phyloP scores from a whole-genome alignment of 1,140 invertebrate species.

The Daktulosphaira vitifoliae region DNA sequence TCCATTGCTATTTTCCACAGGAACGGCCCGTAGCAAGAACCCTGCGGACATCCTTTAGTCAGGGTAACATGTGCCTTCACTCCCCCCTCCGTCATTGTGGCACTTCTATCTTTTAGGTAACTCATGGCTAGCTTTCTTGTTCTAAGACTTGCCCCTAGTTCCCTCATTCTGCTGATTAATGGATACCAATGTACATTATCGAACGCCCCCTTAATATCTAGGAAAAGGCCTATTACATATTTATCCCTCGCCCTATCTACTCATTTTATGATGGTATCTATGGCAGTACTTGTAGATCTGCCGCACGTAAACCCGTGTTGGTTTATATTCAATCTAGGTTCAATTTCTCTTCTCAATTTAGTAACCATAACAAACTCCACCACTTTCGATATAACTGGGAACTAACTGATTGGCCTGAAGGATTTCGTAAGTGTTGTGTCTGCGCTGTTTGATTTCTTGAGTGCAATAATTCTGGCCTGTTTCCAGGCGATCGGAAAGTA shows the following conservation, averaged over 20 bases:
- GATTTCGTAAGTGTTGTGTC: too few species aligned
- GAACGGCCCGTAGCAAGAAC: background rate
- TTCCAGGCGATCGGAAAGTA: too few species aligned
- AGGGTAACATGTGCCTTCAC: background rate
- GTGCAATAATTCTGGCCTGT: too few species aligned
- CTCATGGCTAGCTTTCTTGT: background rate
- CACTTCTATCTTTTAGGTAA: background rate
- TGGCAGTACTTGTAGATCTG: slow-evolving; percentile 37
- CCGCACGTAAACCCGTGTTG: background rate
- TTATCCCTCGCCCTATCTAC: background rate
- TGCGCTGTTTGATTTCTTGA: too few species aligned
- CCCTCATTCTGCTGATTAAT: background rate
- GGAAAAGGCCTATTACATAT: background rate
- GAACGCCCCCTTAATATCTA: slow-evolving; percentile 21
- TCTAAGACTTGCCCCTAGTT: background rate
- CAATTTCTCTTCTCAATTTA: background rate
- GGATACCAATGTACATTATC: background rate
- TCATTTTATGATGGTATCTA: background rate
- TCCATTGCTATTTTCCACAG: slow-evolving; percentile 1
- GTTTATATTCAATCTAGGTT: too few species aligned
- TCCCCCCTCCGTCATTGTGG: background rate
- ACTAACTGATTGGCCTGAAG: too few species aligned
- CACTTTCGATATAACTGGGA: too few species aligned
- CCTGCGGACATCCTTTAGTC: slow-evolving; percentile 4
- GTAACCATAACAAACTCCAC: too few species aligned